Conservation (phyloP, 2,797 vertebrate species). For the Graptemys geographica region DNA sequence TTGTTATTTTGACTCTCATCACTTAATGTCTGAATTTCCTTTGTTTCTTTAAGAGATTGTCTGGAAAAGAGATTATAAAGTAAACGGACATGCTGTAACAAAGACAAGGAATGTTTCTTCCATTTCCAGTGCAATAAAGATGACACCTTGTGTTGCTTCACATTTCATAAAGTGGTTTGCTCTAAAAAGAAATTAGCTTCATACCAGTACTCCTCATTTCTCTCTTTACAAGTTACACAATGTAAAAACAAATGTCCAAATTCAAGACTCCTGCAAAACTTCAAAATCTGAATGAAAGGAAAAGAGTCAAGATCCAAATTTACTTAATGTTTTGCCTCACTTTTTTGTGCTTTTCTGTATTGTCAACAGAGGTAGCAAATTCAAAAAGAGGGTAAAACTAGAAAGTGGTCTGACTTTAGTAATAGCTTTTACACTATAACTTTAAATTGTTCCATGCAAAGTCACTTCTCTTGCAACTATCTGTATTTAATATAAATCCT, state of each 20-base stretch:
- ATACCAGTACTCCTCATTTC: neutral
- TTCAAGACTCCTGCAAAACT: neutral
- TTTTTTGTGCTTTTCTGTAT: neutral
- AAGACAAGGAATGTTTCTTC: neutral
- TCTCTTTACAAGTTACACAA: neutral
- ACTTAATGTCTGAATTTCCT: neutral
- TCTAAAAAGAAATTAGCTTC: neutral
- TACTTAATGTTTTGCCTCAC: neutral
- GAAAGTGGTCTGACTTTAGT: neutral
- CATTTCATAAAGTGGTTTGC: neutral
- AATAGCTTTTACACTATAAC: neutral
- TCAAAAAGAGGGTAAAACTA: neutral
- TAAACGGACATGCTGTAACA: neutral
- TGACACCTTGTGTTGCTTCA: neutral
- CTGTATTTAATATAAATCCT: neutral
- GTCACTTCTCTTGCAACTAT: neutral
- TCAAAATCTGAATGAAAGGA: rapidly evolving
- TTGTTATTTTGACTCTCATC: neutral
- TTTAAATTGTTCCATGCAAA: neutral
- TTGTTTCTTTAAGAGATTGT: neutral
- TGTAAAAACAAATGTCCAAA: neutral
- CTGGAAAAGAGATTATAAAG: neutral
- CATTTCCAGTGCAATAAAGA: neutral
- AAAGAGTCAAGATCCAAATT: neutral
- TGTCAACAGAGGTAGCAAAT: neutral